phyloP scores from a whole-genome alignment of 2,888 invertebrate species.

The Nephrotoma flavescens region DNA sequence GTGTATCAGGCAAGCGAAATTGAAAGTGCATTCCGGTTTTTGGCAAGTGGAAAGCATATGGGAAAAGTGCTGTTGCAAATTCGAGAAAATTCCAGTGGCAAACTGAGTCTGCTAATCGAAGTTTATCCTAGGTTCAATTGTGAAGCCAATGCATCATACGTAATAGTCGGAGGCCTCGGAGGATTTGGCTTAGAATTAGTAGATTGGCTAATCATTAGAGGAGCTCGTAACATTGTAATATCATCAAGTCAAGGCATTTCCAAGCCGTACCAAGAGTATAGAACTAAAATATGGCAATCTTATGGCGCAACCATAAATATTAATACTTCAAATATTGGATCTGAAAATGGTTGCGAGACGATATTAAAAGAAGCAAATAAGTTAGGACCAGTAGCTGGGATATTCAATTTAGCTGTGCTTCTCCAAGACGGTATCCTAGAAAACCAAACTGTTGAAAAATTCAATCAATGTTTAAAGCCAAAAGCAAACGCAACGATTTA shows the following conservation, averaged over 20 bases:
- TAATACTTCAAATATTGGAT: slow-evolving; percentile 56
- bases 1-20: too few relatives aligned
- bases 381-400: slow-evolving; percentile 60
- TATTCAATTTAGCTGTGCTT: slow-evolving; percentile 81
- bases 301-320: slow-evolving; percentile 48
- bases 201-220: slow-evolving; percentile 73
- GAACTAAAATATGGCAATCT: slow-evolving; percentile 26
- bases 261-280: slow-evolving; percentile 67
- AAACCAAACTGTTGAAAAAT: slow-evolving; percentile 58
- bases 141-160: slow-evolving; percentile 30
- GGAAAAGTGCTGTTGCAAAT: slow-evolving; percentile 47
- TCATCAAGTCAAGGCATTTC: slow-evolving; percentile 66
- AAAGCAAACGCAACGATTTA: slow-evolving; percentile 70
- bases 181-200: slow-evolving; percentile 84
- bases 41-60: slow-evolving; percentile 60
- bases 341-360: slow-evolving; percentile 47
- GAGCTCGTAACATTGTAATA: slow-evolving; percentile 61
- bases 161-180: slow-evolving; percentile 70
- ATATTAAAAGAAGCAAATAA: slow-evolving; percentile 48
- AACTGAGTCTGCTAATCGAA: slow-evolving; percentile 21
- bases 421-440: slow-evolving; percentile 60
- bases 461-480: slow-evolving; percentile 51
- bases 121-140: slow-evolving; percentile 24
- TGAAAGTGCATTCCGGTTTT: slow-evolving; percentile 54
- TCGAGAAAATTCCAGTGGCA: slow-evolving; percentile 18